Evolutionary conservation across 2,113 vertebrate genomes (phyloP).

Genomic region (Sturnira hondurensis): DNA sequence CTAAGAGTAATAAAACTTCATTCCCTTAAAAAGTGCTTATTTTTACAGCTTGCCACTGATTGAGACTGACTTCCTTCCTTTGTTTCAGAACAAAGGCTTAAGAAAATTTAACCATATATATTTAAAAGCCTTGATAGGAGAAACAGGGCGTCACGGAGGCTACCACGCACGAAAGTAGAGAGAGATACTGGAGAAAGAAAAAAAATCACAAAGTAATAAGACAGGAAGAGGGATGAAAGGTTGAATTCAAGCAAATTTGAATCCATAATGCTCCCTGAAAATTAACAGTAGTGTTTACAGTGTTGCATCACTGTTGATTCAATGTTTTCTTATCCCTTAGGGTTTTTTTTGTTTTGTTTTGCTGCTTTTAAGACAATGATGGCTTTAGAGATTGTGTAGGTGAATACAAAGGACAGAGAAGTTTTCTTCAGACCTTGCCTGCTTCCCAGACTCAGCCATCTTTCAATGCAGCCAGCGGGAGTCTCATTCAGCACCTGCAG

Average conservation of each 20-base stretch:
- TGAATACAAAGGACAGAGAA: not conserved
- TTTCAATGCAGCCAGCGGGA: not conserved
- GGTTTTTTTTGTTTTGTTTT: no score
- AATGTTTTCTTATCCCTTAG: not conserved
- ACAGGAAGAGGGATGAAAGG: not conserved
- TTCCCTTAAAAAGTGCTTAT: constrained; percentile 48
- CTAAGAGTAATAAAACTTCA: constrained; percentile 25
- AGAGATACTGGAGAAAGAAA: not conserved
- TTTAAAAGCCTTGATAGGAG: not conserved
- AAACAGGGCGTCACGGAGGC: not conserved
- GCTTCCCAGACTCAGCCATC: not conserved
- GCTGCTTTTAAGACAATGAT: not conserved
- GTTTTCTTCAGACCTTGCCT: not conserved
- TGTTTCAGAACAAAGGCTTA: not conserved
- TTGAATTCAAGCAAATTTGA: not conserved
- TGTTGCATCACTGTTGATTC: no score
- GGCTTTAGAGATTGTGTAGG: not conserved
- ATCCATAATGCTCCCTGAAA: not conserved
- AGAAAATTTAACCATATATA: constrained; percentile 15
- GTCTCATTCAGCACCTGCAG: no score
- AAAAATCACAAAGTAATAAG: not conserved
- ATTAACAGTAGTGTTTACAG: not conserved
- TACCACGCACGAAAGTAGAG: not conserved
- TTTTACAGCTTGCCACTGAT: constrained; percentile 33
- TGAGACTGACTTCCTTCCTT: constrained; percentile 19